Base-by-base conservation (phyloP, 1,140 invertebrate species). In the Penaeus vannamei region DNA sequence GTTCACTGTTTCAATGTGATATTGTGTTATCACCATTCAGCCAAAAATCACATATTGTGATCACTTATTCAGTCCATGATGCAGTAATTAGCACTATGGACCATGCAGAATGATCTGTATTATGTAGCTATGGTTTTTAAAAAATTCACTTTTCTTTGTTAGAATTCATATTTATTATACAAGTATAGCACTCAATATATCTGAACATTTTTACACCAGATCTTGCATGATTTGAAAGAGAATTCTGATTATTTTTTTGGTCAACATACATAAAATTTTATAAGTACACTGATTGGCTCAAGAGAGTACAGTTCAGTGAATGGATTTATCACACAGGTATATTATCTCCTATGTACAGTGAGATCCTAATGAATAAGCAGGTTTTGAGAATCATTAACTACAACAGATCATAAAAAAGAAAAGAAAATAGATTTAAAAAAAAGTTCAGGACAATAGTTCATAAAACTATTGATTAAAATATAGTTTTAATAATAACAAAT, bases 321-420 rank as follows among this genome's bases (percentile, higher is more conserved):
- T 53, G 77, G 84, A 69, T 77, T 77, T 26, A 59, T 87, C 79
- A 82, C 86, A 82, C 60, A 82, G 23, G 53, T 85, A 85, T 77
- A 85, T 53, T n/a, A 77, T 87, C 29, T 36, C 46, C n/a, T 62
- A 69, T 77, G 72, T 87, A 81, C 86, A 83, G 79, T 87, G 86
- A 87, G 86, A 83, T 87, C 86, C 86, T 87, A 87, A 66, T 59
- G 42, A 60, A 46, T 84, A 86, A 46, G 83, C n/a, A 66, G 42
- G 61, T 61, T 42, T 87, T 87, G 86, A 87, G 86, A 87, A 87
- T 87, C 86, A 61, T 86, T 61, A 81, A 61, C 79, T 87, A 79
- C 85, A 87, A 83, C 86, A 87, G 80, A 82, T 53, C 86, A 64
- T 72, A 59, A 62, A 62, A 32, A 20, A 29, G 32, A 36, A 36